These are phyloP conservation scores for Rhodinocichla rosea DNA, from an alignment of 2,113 vertebrate genomes.

Conservation along the genomic window DNA sequence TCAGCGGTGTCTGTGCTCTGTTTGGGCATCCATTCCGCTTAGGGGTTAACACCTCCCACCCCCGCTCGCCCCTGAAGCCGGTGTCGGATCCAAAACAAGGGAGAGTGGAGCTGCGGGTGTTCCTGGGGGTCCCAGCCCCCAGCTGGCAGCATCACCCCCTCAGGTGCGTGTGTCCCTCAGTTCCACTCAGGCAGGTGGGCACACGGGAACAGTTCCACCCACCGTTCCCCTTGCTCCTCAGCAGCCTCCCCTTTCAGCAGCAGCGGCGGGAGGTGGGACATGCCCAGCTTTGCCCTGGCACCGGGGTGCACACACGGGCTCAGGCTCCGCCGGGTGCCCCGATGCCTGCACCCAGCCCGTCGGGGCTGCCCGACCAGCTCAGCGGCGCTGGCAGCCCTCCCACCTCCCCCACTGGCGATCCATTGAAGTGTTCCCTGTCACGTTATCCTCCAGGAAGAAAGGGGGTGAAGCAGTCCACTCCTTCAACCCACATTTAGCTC, in stretches of 20 bases:
- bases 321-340: not conserved
- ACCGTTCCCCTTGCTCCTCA: not conserved
- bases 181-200: not conserved
- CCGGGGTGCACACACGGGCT: not conserved
- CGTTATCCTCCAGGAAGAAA: not conserved
- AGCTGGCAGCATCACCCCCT: not conserved
- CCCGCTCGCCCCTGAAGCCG: not conserved
- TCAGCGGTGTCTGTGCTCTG: accelerated
- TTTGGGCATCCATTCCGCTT: not conserved
- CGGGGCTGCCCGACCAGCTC: slow-evolving; percentile 6
- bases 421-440: not conserved
- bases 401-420: not conserved
- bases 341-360: not conserved
- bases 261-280: not conserved
- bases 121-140: not conserved
- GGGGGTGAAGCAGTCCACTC: not conserved
- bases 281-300: not conserved
- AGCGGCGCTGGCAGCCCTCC: not conserved
- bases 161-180: accelerated
- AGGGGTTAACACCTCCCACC: not conserved
- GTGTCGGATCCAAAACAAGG: not conserved
- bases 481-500: not conserved
- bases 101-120: not conserved
- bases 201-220: not conserved
- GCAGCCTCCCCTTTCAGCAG: not conserved